Conservation (phyloP, 2,113 vertebrate species). For the Emydocephalus ijimae region DNA sequence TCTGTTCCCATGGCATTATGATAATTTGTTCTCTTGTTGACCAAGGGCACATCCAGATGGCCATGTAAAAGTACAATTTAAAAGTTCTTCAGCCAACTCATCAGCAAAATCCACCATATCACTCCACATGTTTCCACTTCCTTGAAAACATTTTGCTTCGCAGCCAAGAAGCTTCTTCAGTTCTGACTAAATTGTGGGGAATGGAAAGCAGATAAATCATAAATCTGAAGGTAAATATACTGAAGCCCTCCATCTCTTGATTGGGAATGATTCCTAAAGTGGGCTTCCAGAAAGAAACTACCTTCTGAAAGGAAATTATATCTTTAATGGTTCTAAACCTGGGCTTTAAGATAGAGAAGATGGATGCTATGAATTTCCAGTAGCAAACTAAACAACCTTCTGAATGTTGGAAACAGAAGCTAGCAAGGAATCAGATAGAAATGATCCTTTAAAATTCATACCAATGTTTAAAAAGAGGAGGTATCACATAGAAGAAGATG, state of each 20-base stretch:
- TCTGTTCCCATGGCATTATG: background rate
- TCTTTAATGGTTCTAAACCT: background rate
- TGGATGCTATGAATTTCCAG: background rate
- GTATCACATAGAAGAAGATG: background rate
- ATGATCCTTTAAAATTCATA: background rate
- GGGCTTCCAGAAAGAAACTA: background rate
- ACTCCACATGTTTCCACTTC: background rate
- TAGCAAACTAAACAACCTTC: conserved; percentile 1
- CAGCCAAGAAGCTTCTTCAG: background rate
- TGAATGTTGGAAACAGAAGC: background rate
- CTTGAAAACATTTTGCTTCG: background rate
- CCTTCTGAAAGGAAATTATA: background rate
- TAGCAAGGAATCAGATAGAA: background rate
- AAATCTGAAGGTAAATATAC: background rate
- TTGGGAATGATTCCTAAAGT: background rate
- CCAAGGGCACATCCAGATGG: background rate
- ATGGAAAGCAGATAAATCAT: background rate
- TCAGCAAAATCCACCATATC: background rate
- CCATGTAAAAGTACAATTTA: background rate
- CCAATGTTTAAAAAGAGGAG: background rate
- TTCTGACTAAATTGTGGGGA: background rate
- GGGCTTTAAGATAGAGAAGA: background rate
- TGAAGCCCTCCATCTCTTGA: background rate
- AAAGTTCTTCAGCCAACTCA: background rate
- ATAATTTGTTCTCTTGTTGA: background rate